A percentile compares a stretch with the other conserved stretches of the same genome.
Conservation (phyloP, 2,888 invertebrate genomes). For the Aporophyla lueneburgensis region DNA sequence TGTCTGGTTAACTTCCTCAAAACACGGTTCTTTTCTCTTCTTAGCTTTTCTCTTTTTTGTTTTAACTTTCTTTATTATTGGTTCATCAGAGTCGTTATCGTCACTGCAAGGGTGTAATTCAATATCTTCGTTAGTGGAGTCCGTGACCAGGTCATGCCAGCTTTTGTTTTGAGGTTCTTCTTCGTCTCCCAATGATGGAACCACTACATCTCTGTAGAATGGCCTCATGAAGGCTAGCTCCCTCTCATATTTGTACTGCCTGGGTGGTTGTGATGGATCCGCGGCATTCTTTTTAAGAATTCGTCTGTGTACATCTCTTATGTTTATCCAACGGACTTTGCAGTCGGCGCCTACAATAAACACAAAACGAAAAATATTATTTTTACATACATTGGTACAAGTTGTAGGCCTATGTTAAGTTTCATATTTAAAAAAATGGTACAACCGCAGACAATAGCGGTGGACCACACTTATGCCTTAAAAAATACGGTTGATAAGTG, state of each 20-base stretch:
- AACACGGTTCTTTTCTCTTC: constrained; percentile 35
- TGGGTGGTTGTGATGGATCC: constrained; percentile 66
- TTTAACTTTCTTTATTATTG: constrained; percentile 58
- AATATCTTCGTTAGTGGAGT: neutral
- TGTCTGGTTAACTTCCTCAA: constrained; percentile 67
- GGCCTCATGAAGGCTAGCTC: constrained; percentile 82
- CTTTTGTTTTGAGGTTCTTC: constrained; percentile 49
- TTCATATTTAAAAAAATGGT: no score
- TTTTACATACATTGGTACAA: neutral
- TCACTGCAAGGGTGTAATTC: constrained; percentile 62
- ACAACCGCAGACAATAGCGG: no score
- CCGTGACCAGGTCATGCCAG: constrained; percentile 48
- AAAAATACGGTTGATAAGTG: no score
- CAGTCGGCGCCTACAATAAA: constrained; percentile 82
- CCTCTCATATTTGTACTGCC: constrained; percentile 83
- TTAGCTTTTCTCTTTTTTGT: constrained; percentile 57
- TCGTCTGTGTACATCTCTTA: constrained; percentile 85
- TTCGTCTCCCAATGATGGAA: constrained; percentile 66
- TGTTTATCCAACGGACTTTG: constrained; percentile 87
- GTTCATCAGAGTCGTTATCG: constrained; percentile 73
- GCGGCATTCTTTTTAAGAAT: constrained; percentile 77
- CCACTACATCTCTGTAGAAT: constrained; percentile 81
- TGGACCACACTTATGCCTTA: no score
- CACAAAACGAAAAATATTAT: neutral
- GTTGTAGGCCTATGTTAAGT: neutral